Conservation (phyloP, 1,140 invertebrate species). For the Scaptomyza montana region DNA sequence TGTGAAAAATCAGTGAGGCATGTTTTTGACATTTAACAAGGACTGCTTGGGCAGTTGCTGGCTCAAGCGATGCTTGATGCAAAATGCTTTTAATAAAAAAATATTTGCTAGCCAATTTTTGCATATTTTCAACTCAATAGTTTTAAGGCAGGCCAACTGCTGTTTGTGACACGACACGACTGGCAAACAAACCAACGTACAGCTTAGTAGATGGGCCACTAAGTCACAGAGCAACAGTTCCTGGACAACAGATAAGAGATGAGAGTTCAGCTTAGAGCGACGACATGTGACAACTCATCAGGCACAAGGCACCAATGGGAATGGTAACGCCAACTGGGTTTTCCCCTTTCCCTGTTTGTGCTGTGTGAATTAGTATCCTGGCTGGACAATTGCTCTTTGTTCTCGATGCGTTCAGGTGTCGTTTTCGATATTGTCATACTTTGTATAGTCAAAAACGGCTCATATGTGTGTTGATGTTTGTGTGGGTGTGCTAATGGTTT, state of each 20-base stretch:
- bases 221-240: slow-evolving; percentile 38
- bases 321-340: slow-evolving; percentile 22
- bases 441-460: slow-evolving; percentile 35
- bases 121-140: slow-evolving; percentile 67
- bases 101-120: slow-evolving; percentile 65
- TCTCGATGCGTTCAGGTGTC: slow-evolving; percentile 35
- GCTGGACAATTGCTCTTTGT: neutral
- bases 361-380: slow-evolving; percentile 45
- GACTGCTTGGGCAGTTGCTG: slow-evolving; percentile 44
- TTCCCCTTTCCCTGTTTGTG: slow-evolving; percentile 10
- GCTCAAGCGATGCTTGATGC: slow-evolving; percentile 35
- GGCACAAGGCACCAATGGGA: slow-evolving; percentile 55
- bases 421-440: slow-evolving; percentile 49
- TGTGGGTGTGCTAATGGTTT: slow-evolving; percentile 47
- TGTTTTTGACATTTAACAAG: slow-evolving; percentile 75
- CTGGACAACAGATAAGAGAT: slow-evolving; percentile 10
- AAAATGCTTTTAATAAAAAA: slow-evolving; percentile 75
- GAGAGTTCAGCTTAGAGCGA: slow-evolving; percentile 30
- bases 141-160: slow-evolving; percentile 39
- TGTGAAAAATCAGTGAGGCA: slow-evolving; percentile 64
- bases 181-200: neutral
- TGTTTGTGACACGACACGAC: slow-evolving; percentile 29
- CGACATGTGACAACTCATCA: slow-evolving; percentile 77
- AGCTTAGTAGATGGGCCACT: slow-evolving; percentile 54
- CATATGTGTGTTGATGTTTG: neutral